Conservation (phyloP, 1,140 invertebrate genomes). For the Drosophila sp. region DNA sequence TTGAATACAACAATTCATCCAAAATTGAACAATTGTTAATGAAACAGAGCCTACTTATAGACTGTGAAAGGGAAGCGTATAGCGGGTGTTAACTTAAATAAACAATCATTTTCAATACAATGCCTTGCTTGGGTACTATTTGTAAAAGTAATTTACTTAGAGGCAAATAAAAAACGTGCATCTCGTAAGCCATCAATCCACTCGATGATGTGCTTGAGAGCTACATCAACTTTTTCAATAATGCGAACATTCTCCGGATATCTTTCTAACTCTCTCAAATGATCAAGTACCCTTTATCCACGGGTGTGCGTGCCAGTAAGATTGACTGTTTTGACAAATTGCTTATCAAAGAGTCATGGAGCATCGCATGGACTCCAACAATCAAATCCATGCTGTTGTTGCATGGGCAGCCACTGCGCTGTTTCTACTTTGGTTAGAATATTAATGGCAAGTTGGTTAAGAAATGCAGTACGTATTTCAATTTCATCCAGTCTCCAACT, state of each 20-base stretch:
- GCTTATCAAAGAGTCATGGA: constrained; percentile 85
- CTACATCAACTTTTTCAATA: constrained; percentile 85
- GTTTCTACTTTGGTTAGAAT: constrained; percentile 86
- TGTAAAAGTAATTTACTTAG: too few species aligned
- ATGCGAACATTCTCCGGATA: constrained; percentile 86
- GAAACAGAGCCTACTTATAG: too few species aligned
- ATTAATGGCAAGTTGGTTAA: constrained; percentile 76
- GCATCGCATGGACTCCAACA: constrained; percentile 87
- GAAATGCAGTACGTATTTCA: constrained; percentile 31
- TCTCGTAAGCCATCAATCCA: constrained; percentile 62
- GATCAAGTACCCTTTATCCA: constrained; percentile 87
- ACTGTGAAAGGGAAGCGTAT: too few species aligned
- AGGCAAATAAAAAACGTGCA: too few species aligned
- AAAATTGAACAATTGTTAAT: too few species aligned
- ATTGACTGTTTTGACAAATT: constrained; percentile 85
- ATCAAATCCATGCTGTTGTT: constrained; percentile 57
- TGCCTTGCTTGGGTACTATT: too few species aligned
- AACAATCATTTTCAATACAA: too few species aligned
- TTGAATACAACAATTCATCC: too few species aligned
- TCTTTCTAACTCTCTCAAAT: constrained; percentile 84
- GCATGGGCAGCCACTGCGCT: constrained; percentile 72
- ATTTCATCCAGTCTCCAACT: constrained; percentile 85
- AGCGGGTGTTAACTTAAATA: too few species aligned
- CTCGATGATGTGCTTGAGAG: constrained; percentile 84
- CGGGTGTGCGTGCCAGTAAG: constrained; percentile 86